Conservation (phyloP, 1,140 invertebrate genomes). For the Dreissena polymorpha region DNA sequence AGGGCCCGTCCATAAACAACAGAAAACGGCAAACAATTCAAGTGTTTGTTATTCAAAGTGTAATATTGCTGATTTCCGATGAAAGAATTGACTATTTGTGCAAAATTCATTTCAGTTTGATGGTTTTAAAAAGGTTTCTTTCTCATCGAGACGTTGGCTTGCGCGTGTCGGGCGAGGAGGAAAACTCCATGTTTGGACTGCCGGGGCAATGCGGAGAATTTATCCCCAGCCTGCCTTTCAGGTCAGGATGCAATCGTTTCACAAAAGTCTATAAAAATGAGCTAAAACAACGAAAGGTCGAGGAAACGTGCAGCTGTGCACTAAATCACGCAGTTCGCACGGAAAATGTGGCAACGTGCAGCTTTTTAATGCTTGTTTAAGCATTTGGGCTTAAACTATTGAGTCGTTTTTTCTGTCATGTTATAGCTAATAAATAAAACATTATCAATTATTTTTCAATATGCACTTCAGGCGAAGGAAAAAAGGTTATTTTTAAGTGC, state of each 20-base stretch:
- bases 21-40: conserved; percentile 53
- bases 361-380: too few relatives aligned
- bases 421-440: too few relatives aligned
- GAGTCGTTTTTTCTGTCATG: too few relatives aligned
- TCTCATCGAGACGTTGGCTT: neutral
- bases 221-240: conserved; percentile 35
- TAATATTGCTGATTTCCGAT: conserved; percentile 58
- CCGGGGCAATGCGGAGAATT: conserved; percentile 21
- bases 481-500: too few relatives aligned
- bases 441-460: too few relatives aligned
- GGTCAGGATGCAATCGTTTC: conserved; percentile 32
- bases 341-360: too few relatives aligned
- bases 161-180: conserved; percentile 45
- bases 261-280: conserved; percentile 54
- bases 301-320: conserved; percentile 39
- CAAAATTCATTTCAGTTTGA: conserved; percentile 58
- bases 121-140: conserved; percentile 41
- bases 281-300: conserved; percentile 27
- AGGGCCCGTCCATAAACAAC: conserved; percentile 46
- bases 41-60: conserved; percentile 56
- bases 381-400: too few relatives aligned
- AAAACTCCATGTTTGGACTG: conserved; percentile 34
- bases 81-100: conserved; percentile 57
- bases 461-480: too few relatives aligned
- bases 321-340: too few relatives aligned